Conservation (phyloP, 2,113 vertebrate species). For the Vulpes lagopus region DNA sequence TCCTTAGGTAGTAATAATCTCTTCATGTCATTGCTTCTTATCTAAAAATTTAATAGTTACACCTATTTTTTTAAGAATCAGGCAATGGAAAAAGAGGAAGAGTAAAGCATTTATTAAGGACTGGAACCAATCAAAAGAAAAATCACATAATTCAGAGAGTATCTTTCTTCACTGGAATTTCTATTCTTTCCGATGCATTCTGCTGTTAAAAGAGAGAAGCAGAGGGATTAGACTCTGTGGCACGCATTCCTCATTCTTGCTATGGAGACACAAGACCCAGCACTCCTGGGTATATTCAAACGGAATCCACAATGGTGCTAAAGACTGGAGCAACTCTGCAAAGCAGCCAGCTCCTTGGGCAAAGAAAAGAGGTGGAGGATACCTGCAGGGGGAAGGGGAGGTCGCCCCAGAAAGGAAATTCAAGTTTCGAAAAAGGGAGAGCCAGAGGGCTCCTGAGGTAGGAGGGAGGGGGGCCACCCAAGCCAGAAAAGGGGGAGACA, state of each 20-base stretch:
- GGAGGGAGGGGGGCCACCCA: background rate
- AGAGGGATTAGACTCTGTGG: accelerated
- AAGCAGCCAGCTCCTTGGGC: background rate
- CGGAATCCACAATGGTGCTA: too few relatives aligned
- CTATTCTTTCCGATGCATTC: background rate
- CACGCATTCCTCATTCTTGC: accelerated
- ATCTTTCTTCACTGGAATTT: background rate
- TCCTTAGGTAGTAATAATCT: background rate
- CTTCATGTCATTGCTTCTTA: background rate
- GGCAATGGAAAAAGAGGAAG: background rate
- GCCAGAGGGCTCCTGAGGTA: background rate
- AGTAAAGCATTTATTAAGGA: slow-evolving; percentile 62
- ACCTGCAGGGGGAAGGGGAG: background rate
- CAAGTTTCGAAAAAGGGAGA: background rate
- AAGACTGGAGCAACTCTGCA: background rate
- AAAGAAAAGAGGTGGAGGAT: background rate
- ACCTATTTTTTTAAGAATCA: background rate
- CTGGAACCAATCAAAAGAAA: background rate
- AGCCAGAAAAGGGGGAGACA: background rate
- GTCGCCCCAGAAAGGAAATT: background rate
- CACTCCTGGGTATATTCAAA: background rate
- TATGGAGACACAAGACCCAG: accelerated
- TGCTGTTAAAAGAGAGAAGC: slow-evolving; percentile 46
- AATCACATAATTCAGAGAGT: background rate
- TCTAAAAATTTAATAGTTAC: background rate